Conservation (phyloP, 2,888 invertebrate species). For the Amaurobius ferox region DNA sequence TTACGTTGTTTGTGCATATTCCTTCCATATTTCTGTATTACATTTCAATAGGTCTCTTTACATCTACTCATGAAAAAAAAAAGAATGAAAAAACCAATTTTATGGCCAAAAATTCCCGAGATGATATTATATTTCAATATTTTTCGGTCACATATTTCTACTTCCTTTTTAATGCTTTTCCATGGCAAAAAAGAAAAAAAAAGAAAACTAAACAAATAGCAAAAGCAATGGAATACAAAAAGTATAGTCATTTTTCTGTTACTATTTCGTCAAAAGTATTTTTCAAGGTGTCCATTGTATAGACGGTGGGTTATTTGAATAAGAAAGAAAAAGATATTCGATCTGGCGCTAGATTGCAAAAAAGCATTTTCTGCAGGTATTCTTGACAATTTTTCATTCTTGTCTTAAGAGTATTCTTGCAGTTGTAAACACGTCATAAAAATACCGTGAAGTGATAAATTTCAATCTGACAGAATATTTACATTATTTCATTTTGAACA, state of each 20-base stretch:
- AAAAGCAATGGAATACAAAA: neutral
- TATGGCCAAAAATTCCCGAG: neutral
- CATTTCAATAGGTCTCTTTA: no score
- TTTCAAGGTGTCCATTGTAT: neutral
- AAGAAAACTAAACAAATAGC: neutral
- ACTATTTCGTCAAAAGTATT: neutral
- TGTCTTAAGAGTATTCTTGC: neutral
- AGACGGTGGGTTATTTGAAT: slow-evolving; percentile 2
- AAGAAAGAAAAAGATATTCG: neutral
- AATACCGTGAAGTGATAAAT: neutral
- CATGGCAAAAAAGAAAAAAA: neutral
- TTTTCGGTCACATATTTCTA: neutral
- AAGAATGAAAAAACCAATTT: neutral
- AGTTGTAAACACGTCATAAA: neutral
- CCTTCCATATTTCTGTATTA: no score
- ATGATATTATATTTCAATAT: slow-evolving; percentile 1
- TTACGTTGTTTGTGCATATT: no score
- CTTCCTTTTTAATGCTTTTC: neutral
- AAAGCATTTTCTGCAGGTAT: neutral
- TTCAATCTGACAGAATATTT: no score
- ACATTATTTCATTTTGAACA: no score
- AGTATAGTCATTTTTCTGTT: neutral
- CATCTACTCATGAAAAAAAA: no score
- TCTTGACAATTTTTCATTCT: neutral
- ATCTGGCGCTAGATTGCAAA: neutral